Conservation (phyloP, 1,140 invertebrate species). For the Tetramorium simillimum region DNA sequence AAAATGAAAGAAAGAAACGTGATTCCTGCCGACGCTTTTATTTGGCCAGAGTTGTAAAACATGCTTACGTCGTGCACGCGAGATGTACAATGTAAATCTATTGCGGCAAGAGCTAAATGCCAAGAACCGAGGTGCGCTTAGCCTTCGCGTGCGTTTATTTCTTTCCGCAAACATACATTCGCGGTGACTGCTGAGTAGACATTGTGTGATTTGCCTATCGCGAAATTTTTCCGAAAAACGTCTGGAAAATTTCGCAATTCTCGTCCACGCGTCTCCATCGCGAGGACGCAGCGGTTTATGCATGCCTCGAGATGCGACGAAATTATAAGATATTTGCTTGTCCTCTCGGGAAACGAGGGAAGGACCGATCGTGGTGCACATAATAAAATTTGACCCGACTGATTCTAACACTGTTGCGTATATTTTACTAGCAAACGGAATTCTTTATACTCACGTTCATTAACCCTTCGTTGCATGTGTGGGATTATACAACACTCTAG, state of each 20-base stretch:
- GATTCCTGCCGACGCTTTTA: slow-evolving; percentile 41
- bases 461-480: background rate
- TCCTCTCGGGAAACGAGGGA: background rate
- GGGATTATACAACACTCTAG: too few species aligned
- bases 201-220: background rate
- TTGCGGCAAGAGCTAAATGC: slow-evolving; percentile 16
- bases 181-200: slow-evolving; percentile 26
- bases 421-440: background rate
- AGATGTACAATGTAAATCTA: slow-evolving; percentile 47
- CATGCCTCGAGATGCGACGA: background rate
- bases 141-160: background rate
- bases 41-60: slow-evolving; percentile 35
- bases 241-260: background rate
- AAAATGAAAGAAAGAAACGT: background rate
- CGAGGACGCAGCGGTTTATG: background rate
- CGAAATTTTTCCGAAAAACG: background rate
- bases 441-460: background rate
- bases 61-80: slow-evolving; percentile 4
- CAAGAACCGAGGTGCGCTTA: background rate
- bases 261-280: background rate
- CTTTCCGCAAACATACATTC: background rate
- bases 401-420: background rate
- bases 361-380: background rate
- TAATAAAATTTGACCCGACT: background rate
- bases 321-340: background rate